A percentile compares a stretch with the other conserved stretches of the same genome.
Evolutionary conservation across 2,113 vertebrate species (phyloP).

Genomic region (Lampris megalopsis): DNA sequence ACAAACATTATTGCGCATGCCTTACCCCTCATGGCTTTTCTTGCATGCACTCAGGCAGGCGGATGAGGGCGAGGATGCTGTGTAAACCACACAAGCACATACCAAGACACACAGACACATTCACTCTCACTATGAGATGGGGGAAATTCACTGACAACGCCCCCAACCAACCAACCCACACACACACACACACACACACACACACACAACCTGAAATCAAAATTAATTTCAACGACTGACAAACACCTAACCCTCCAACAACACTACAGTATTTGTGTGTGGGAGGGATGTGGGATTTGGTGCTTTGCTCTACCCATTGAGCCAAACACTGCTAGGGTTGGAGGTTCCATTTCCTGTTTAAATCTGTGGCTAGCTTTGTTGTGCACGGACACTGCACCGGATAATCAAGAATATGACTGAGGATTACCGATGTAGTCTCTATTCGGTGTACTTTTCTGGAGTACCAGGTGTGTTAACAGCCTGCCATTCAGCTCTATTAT

Average conservation of each 20-base stretch:
- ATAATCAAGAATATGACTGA: no score
- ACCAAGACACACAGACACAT: slow-evolving; percentile 33
- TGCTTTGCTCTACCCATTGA: no score
- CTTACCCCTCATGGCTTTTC: slow-evolving; percentile 1
- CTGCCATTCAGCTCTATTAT: slow-evolving; percentile 3
- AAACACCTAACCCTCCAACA: no score
- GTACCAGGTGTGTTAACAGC: slow-evolving; percentile 24
- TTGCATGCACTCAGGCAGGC: slow-evolving; percentile 16
- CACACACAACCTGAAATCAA: not conserved
- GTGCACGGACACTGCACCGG: no score
- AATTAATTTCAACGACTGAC: no score
- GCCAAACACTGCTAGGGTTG: no score
- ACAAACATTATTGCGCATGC: slow-evolving; percentile 7
- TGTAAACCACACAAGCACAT: not conserved
- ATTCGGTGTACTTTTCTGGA: no score
- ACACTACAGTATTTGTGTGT: no score
- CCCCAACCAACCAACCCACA: slow-evolving; percentile 11
- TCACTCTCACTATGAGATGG: slow-evolving; percentile 57
- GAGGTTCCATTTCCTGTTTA: no score
- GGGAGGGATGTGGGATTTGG: no score
- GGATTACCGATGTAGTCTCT: no score
- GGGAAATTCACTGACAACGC: slow-evolving; percentile 56
- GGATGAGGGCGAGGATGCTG: slow-evolving; percentile 38
- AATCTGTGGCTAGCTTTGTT: no score
- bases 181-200: slow-evolving; percentile 21